A percentile compares a stretch with the other conserved stretches of the same genome.
Evolutionary conservation across 2,888 invertebrate genomes (phyloP).

Genomic region (Cybosia mesomella): DNA sequence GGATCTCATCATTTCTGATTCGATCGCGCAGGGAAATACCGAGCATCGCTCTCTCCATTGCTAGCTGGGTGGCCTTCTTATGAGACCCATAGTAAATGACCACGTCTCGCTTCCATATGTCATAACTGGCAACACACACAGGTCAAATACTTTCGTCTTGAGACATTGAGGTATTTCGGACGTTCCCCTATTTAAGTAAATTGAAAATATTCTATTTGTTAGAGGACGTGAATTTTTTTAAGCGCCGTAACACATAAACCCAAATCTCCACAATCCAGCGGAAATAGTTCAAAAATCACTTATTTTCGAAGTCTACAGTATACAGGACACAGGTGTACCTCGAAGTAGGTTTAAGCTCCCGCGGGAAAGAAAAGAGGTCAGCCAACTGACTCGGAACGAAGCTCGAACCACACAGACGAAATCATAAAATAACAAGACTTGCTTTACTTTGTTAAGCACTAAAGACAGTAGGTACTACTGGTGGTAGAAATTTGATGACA

Average conservation of each 20-base stretch:
- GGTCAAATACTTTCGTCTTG: no score
- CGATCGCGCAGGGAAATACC: no score
- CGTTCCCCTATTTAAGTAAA: background rate
- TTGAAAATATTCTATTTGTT: background rate
- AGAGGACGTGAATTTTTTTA: background rate
- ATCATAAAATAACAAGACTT: slow-evolving; percentile 5
- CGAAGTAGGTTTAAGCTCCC: slow-evolving; percentile 38
- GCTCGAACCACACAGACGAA: background rate
- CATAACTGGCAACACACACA: no score
- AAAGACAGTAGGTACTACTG: no score
- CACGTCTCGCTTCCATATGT: no score
- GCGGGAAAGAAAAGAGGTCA: slow-evolving; percentile 32
- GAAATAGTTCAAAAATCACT: slow-evolving; percentile 31
- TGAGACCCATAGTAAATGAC: no score
- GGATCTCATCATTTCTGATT: no score
- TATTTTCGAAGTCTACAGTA: slow-evolving; percentile 18
- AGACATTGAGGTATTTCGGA: no score
- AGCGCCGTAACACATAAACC: background rate
- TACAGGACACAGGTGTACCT: slow-evolving; percentile 36
- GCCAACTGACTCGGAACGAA: slow-evolving; percentile 33
- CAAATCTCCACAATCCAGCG: background rate
- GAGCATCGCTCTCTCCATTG: no score
- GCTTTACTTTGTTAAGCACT: background rate
- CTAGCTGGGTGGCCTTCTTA: no score
- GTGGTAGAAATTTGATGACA: no score